phyloP scores from a whole-genome alignment of 2,888 invertebrate species.

The Leucophenga maculata region DNA sequence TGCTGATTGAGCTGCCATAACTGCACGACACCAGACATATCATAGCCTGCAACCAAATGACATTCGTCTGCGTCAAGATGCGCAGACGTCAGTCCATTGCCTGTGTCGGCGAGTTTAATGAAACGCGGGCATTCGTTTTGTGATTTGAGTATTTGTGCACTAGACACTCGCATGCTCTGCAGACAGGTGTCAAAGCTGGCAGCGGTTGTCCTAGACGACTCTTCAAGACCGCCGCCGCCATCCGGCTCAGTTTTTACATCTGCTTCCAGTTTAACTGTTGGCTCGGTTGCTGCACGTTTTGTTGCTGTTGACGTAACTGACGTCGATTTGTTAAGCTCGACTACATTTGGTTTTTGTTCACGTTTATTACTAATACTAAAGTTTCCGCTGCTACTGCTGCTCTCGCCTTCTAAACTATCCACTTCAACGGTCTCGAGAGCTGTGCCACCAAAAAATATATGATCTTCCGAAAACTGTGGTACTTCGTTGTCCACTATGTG shows the following conservation, averaged over 20 bases:
- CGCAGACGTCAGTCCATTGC: conserved; percentile 60
- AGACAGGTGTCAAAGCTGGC: conserved; percentile 51
- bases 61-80: conserved; percentile 67
- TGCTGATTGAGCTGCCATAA: conserved; percentile 71
- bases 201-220: conserved; percentile 17
- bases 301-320: conserved; percentile 36
- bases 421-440: conserved; percentile 49
- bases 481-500: conserved; percentile 74
- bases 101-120: conserved; percentile 54
- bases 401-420: not conserved
- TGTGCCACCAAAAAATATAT: conserved; percentile 48
- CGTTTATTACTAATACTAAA: conserved; percentile 9
- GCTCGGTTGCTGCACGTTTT: conserved; percentile 53
- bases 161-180: conserved; percentile 46
- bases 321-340: conserved; percentile 22
- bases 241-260: conserved; percentile 53
- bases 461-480: conserved; percentile 59
- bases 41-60: conserved; percentile 70
- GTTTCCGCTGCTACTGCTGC: not conserved
- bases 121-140: conserved; percentile 59
- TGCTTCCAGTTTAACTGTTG: conserved; percentile 47
- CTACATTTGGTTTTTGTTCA: conserved; percentile 35
- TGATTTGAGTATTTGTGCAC: conserved; percentile 52
- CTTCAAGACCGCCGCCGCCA: conserved; percentile 4
- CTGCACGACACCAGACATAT: conserved; percentile 68